Conservation (phyloP, 2,888 invertebrate genomes). For the Apamea anceps region DNA sequence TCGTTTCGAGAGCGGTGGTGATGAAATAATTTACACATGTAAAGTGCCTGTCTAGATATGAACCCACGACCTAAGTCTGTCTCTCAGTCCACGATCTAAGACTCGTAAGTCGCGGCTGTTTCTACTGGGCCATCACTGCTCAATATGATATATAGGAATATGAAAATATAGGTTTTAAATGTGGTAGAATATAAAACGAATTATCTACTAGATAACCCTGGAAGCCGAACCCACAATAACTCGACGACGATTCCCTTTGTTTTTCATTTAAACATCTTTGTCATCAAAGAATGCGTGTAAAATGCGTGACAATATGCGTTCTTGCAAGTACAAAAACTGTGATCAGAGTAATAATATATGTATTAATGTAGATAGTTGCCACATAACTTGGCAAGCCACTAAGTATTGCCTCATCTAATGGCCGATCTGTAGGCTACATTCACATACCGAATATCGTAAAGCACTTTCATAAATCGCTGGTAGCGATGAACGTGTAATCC, state of each 20-base stretch:
- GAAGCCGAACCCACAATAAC: not conserved
- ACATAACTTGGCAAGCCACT: conserved; percentile 48
- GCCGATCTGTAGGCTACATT: conserved; percentile 44
- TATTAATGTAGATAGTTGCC: conserved; percentile 39
- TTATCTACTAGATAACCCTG: not conserved
- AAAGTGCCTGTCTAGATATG: no score
- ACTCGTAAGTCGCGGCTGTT: no score
- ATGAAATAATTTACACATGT: no score
- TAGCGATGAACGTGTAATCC: conserved; percentile 34
- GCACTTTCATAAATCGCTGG: conserved; percentile 52
- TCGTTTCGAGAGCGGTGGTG: no score
- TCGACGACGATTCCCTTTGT: not conserved
- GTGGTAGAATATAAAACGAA: not conserved
- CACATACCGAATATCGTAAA: conserved; percentile 44
- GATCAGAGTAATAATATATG: conserved; percentile 21
- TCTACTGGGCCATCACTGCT: not conserved
- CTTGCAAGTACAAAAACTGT: conserved; percentile 32
- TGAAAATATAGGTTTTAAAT: not conserved
- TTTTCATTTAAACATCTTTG: not conserved
- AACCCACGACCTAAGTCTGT: no score
- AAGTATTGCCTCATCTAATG: conserved; percentile 51
- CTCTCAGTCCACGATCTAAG: no score
- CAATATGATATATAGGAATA: no score
- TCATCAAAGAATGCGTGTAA: not conserved
- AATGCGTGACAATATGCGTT: not conserved